Evolutionary conservation across 2,797 vertebrate genomes (phyloP).

Genomic region (Bradypodion pumilum): DNA sequence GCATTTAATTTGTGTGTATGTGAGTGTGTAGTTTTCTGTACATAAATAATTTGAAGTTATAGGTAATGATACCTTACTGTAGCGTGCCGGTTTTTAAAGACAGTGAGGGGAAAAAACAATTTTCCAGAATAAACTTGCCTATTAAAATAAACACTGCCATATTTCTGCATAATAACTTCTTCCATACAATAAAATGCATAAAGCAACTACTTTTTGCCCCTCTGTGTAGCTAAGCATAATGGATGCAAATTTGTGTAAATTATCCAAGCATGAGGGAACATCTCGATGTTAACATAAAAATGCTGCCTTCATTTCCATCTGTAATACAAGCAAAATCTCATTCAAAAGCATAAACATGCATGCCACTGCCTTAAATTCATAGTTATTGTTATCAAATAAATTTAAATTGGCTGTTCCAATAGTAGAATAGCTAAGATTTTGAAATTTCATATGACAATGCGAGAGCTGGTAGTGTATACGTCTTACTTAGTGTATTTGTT

Average conservation of each 20-base stretch:
- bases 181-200: neutral
- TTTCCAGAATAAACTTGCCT: neutral
- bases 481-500: constrained; percentile 1
- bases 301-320: constrained; percentile 7
- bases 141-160: neutral
- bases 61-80: neutral
- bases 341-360: constrained; percentile 25
- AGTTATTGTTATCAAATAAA: constrained; percentile 12
- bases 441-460: constrained; percentile 1
- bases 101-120: neutral
- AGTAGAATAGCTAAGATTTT: neutral
- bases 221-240: constrained; percentile 5
- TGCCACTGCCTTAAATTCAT: constrained; percentile 7
- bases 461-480: neutral
- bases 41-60: neutral
- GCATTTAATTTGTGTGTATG: neutral
- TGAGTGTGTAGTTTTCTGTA: neutral
- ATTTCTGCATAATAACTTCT: neutral
- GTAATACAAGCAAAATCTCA: constrained; percentile 8
- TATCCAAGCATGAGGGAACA: constrained; percentile 2
- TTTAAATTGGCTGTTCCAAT: constrained; percentile 25
- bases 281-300: neutral
- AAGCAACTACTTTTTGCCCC: neutral
- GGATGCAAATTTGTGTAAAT: constrained; percentile 27
- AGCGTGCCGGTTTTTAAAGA: neutral